phyloP scores from a whole-genome alignment of 2,797 vertebrate species.

The Enteromius viviparus region DNA sequence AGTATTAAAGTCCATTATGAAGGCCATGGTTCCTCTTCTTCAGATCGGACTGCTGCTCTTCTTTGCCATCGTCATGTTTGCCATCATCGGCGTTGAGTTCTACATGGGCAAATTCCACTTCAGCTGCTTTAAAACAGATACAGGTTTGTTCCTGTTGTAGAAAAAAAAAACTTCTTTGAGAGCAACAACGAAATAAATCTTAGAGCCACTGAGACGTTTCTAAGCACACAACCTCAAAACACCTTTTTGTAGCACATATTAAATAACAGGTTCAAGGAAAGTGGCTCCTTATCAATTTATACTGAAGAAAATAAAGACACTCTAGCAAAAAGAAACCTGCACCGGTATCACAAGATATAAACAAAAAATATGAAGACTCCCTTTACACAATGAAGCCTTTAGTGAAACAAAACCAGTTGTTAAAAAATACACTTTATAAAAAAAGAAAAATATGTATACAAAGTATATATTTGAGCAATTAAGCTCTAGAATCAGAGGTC shows the following conservation, averaged over 20 bases:
- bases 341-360: neutral
- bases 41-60: conserved; percentile 96
- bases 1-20: conserved; percentile 98
- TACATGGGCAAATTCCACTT: conserved; percentile 98
- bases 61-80: conserved; percentile 98
- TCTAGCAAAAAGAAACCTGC: neutral
- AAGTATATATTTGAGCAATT: neutral
- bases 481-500: neutral
- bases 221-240: conserved; percentile 1
- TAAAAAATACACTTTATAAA: neutral
- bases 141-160: conserved; percentile 76
- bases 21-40: conserved; percentile 97
- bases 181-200: neutral
- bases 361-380: neutral
- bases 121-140: conserved; percentile 86
- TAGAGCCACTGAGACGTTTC: neutral
- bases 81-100: conserved; percentile 96
- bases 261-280: neutral
- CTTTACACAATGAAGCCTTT: neutral
- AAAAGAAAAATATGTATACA: neutral
- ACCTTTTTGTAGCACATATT: neutral
- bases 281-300: neutral
- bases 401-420: neutral
- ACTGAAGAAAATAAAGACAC: neutral
- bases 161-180: neutral